Conservation (phyloP, 2,797 vertebrate genomes). For the Smutsia temminckii region DNA sequence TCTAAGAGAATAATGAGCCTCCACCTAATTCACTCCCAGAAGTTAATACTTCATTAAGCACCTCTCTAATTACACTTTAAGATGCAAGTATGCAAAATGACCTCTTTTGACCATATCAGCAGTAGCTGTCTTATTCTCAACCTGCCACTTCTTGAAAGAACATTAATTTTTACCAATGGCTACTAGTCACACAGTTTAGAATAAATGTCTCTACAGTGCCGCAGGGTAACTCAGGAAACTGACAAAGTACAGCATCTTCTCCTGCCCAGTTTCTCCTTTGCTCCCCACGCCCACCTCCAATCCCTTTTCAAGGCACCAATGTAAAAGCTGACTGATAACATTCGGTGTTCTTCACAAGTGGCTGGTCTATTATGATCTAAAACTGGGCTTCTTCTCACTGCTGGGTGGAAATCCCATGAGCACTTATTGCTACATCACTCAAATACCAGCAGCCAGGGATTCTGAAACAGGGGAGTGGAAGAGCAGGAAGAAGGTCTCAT, state of each 20-base stretch:
- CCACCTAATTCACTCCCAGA: not conserved
- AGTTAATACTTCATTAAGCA: not conserved
- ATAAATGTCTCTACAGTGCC: slow-evolving; percentile 36
- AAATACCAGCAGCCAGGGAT: slow-evolving; percentile 49
- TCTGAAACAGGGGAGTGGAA: slow-evolving; percentile 57
- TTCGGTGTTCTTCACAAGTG: slow-evolving; percentile 59
- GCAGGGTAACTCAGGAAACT: slow-evolving; percentile 20
- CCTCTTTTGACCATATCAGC: not conserved
- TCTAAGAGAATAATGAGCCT: not conserved
- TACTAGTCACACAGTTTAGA: not conserved
- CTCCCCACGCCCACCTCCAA: slow-evolving; percentile 13
- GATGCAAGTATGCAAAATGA: not conserved
- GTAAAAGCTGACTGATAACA: slow-evolving; percentile 76
- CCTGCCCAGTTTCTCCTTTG: slow-evolving; percentile 12
- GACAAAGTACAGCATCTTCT: slow-evolving; percentile 45
- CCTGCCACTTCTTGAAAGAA: slow-evolving; percentile 32
- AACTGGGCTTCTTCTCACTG: slow-evolving; percentile 63
- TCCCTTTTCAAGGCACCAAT: slow-evolving; percentile 55
- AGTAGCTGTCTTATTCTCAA: slow-evolving; percentile 20
- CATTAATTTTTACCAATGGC: not conserved
- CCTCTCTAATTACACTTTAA: slow-evolving; percentile 19
- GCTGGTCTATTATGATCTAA: slow-evolving; percentile 76
- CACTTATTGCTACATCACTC: slow-evolving; percentile 46
- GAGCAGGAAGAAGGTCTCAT: not conserved
- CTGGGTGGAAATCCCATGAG: slow-evolving; percentile 61